These are phyloP conservation scores for Xanthia togata DNA, from an alignment of 2,888 invertebrate species.

Conservation along the genomic window DNA sequence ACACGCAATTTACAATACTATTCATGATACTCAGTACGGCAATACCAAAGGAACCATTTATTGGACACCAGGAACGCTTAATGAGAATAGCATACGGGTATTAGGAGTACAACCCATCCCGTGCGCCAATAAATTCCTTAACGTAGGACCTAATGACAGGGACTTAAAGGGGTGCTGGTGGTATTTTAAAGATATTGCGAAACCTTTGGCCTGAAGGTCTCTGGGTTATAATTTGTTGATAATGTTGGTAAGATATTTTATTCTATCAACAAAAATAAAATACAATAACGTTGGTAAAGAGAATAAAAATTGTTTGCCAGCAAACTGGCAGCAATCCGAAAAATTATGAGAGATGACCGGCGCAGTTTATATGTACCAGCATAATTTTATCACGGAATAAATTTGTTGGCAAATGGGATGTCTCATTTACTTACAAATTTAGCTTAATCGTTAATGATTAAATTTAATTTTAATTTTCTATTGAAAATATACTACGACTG, in stretches of 20 bases:
- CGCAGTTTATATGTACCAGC: slow-evolving; percentile 4
- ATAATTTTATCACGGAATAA: neutral
- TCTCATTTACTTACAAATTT: neutral
- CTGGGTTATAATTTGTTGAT: slow-evolving; percentile 37
- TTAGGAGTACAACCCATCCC: slow-evolving; percentile 39
- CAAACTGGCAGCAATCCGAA: slow-evolving; percentile 6
- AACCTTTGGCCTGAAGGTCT: slow-evolving; percentile 10
- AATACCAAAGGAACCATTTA: slow-evolving; percentile 51
- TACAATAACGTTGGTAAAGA: neutral
- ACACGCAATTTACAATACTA: slow-evolving; percentile 9
- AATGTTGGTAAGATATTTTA: slow-evolving; percentile 27
- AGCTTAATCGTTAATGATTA: neutral
- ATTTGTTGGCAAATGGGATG: neutral
- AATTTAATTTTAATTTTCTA: slow-evolving; percentile 9
- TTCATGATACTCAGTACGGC: slow-evolving; percentile 6
- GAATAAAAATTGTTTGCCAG: neutral
- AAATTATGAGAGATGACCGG: slow-evolving; percentile 4
- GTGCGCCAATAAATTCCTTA: slow-evolving; percentile 63
- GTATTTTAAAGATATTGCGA: slow-evolving; percentile 58
- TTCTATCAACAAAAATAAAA: slow-evolving; percentile 5
- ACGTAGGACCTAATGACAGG: slow-evolving; percentile 62
- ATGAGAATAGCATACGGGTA: slow-evolving; percentile 65
- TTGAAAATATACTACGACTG: neutral
- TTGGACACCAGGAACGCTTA: slow-evolving; percentile 61
- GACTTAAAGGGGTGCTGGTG: slow-evolving; percentile 44